Percentiles rank a stretch among this genome's conserved stretches.
phyloP scores from a whole-genome alignment of 2,888 invertebrate genomes.

The Oligia fasciuncula region DNA sequence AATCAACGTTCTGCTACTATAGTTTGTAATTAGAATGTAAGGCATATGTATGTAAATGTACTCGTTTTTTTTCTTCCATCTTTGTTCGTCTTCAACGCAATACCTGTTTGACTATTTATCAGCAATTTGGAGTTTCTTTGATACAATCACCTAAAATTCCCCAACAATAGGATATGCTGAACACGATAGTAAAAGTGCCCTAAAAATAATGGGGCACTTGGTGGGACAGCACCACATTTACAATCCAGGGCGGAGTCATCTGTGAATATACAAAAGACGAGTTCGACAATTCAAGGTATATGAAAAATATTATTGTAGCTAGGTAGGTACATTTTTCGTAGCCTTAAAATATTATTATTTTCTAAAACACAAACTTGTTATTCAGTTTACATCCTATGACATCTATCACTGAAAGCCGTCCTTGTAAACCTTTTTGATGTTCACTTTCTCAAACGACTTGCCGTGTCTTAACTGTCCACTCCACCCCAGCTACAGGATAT shows the following conservation, averaged over 20 bases:
- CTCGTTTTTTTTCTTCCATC: too few relatives aligned
- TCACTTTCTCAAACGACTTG: conserved; percentile 5
- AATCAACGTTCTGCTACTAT: too few relatives aligned
- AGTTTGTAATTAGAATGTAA: too few relatives aligned
- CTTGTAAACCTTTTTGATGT: conserved; percentile 36
- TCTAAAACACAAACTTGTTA: conserved; percentile 1
- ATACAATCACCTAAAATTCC: too few relatives aligned
- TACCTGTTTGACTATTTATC: too few relatives aligned
- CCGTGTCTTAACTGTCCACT: conserved; percentile 24
- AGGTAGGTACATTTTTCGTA: too few relatives aligned
- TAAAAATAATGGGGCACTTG: not conserved
- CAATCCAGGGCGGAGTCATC: not conserved
- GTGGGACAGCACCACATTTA: not conserved
- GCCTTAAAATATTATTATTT: not conserved
- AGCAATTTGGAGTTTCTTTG: too few relatives aligned
- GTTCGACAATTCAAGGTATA: too few relatives aligned
- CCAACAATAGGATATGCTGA: not conserved
- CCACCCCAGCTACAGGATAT: conserved; percentile 29
- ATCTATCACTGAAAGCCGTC: conserved; percentile 21
- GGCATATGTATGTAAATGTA: too few relatives aligned
- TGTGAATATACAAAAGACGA: too few relatives aligned
- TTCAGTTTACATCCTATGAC: conserved; percentile 5
- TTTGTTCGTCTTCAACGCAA: too few relatives aligned
- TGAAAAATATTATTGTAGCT: too few relatives aligned
- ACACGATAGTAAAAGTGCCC: not conserved